A percentile compares a stretch with the other conserved stretches of the same genome.
These are phyloP conservation scores for Matsumurasca onukii DNA, from an alignment of 1,140 invertebrate species.

Conservation along the genomic window DNA sequence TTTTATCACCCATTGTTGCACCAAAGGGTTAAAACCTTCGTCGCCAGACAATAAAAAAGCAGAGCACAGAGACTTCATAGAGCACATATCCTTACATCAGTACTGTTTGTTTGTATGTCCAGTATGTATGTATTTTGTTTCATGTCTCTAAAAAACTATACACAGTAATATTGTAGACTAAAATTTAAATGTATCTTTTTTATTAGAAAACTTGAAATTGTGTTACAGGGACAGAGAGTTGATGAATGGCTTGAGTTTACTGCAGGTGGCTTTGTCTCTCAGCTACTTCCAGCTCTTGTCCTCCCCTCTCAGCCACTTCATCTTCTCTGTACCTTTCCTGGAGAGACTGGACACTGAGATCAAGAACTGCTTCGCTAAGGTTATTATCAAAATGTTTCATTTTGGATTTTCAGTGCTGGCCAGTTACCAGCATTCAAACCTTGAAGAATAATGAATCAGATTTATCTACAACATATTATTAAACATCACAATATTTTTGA, in stretches of 20 bases:
- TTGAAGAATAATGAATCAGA: neutral
- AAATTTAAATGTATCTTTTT: too few species aligned
- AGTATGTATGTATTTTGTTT: neutral
- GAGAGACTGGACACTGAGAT: slow-evolving; percentile 46
- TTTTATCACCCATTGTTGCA: too few species aligned
- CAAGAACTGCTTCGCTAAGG: slow-evolving; percentile 39
- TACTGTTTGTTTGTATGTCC: too few species aligned
- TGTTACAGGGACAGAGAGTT: slow-evolving; percentile 42
- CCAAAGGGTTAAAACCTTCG: too few species aligned
- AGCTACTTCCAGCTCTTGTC: slow-evolving; percentile 40
- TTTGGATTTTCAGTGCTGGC: neutral
- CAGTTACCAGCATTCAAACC: neutral
- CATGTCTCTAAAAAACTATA: neutral
- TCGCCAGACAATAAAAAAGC: too few species aligned
- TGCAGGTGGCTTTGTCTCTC: slow-evolving; percentile 43
- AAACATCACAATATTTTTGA: neutral
- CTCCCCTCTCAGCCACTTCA: slow-evolving; percentile 40
- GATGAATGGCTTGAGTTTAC: slow-evolving; percentile 38
- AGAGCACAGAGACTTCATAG: too few species aligned
- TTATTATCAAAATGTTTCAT: slow-evolving; percentile 20
- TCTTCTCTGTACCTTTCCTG: slow-evolving; percentile 46
- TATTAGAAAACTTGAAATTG: too few species aligned
- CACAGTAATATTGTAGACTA: neutral
- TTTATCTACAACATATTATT: neutral
- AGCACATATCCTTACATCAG: too few species aligned